phyloP scores from a whole-genome alignment of 2,888 invertebrate species.

The Andrena flavipes region DNA sequence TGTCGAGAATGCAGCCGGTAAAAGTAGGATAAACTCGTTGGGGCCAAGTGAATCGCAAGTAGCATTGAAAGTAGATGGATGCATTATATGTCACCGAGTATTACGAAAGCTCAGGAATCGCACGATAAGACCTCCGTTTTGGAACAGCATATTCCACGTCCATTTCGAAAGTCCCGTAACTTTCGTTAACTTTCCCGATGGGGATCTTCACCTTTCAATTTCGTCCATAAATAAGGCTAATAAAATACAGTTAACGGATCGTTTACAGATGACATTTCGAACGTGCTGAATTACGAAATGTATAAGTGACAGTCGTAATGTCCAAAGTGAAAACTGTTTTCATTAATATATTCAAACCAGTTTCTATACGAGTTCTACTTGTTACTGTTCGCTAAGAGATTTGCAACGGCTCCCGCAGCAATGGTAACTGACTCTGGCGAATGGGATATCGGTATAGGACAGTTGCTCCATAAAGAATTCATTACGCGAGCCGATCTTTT shows the following conservation, averaged over 20 bases:
- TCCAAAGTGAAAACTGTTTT: conserved; percentile 44
- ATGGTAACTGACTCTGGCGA: conserved; percentile 13
- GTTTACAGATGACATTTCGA: conserved; percentile 5
- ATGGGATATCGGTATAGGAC: background rate
- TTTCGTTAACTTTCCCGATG: background rate
- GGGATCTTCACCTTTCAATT: background rate
- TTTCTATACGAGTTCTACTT: conserved; percentile 34
- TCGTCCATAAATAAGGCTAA: background rate
- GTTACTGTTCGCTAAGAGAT: conserved; percentile 6
- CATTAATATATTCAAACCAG: conserved; percentile 49
- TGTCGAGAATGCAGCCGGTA: conserved; percentile 1
- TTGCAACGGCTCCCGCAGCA: background rate
- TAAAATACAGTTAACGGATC: background rate
- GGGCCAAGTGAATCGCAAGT: background rate
- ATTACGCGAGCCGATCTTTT: background rate
- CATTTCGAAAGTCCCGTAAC: background rate
- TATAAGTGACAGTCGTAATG: conserved; percentile 1
- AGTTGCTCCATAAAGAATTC: conserved; percentile 9
- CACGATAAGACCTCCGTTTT: too few relatives aligned
- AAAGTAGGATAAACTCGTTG: conserved; percentile 11
- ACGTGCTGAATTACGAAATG: conserved; percentile 24
- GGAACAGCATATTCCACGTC: background rate
- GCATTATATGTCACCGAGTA: too few relatives aligned
- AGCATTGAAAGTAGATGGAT: background rate
- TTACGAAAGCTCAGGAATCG: too few relatives aligned